Evolutionary conservation across 1,140 invertebrate genomes (phyloP).

Genomic region (Papilio machaon): DNA sequence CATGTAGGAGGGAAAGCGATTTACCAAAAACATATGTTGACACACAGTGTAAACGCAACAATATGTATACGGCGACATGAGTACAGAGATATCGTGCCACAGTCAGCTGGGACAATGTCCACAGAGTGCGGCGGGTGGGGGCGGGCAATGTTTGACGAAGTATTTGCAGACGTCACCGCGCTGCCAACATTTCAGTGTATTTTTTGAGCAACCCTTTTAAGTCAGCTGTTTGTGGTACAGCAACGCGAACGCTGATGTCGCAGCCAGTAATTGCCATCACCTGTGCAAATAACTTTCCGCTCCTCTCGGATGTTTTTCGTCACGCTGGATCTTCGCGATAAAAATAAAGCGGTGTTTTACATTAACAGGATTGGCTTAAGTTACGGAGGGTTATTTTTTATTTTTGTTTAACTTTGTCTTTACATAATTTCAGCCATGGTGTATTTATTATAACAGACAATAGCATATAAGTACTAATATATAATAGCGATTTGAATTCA

Average conservation of each 20-base stretch:
- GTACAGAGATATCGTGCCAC: background rate
- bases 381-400: background rate
- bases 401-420: background rate
- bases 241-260: background rate
- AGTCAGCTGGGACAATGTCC: constrained; percentile 17
- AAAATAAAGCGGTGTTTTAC: constrained; percentile 13
- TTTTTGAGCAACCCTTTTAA: constrained; percentile 33
- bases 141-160: constrained; percentile 10
- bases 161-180: background rate
- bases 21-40: background rate
- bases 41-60: background rate
- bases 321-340: background rate
- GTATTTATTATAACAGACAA: too few species aligned
- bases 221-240: constrained; percentile 22
- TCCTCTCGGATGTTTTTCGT: background rate
- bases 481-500: too few species aligned
- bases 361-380: background rate
- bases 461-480: too few species aligned
- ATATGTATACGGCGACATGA: constrained; percentile 5
- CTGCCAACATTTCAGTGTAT: constrained; percentile 5
- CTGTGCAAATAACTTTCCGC: constrained; percentile 18
- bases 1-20: background rate
- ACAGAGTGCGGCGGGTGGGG: background rate
- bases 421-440: background rate
- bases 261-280: constrained; percentile 5